phyloP scores from a whole-genome alignment of 2,797 vertebrate species.

The Acanthornis magna region DNA sequence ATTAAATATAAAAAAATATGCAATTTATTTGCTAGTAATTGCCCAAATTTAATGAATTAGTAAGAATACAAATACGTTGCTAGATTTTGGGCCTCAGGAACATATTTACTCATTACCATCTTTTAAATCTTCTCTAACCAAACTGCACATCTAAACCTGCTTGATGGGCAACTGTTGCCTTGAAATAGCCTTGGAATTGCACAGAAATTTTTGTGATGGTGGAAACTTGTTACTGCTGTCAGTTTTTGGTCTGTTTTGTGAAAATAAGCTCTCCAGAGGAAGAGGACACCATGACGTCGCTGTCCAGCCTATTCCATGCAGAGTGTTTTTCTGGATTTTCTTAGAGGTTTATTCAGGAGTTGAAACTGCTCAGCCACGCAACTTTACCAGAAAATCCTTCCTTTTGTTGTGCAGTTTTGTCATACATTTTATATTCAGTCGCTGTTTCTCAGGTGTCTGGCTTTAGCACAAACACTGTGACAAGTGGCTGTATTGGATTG shows the following conservation, averaged over 20 bases:
- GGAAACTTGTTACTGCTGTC: background rate
- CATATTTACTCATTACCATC: background rate
- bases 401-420: background rate
- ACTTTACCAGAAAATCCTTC: background rate
- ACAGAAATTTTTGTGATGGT: rapidly evolving
- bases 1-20: rapidly evolving
- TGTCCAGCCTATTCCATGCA: background rate
- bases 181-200: background rate
- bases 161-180: background rate
- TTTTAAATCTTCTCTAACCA: background rate
- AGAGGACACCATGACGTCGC: background rate
- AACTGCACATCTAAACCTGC: background rate
- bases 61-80: background rate
- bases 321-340: background rate
- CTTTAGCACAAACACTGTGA: background rate
- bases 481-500: background rate
- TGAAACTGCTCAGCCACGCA: background rate
- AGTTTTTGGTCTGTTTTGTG: background rate
- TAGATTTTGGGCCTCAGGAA: background rate
- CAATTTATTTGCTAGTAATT: background rate
- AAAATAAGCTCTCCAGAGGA: background rate
- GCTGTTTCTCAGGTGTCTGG: background rate
- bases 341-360: background rate
- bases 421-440: rapidly evolving
- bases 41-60: background rate